Evolutionary conservation across 2,888 invertebrate species (phyloP), one percentile per base, ranked within the genome.

Genomic region (Volucella bombylans): DNA sequence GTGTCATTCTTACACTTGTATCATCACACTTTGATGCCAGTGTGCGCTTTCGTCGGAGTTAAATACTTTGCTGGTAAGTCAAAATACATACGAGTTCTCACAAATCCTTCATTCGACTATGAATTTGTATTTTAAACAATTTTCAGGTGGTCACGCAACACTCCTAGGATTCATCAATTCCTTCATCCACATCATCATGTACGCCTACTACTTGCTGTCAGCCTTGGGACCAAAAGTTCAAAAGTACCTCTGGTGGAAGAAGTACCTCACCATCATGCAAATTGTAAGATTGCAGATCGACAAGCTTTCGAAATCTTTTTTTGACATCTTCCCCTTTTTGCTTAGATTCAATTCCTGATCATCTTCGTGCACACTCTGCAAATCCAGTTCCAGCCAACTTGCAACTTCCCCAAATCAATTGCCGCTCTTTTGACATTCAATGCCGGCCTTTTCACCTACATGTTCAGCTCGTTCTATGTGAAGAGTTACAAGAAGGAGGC

Each of bases 231-330:
- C 98, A 0, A 93, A 95, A 87, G 95, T 96, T 90, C 96, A 96
- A 90, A 97, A 97, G 90, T 97, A 96, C 90, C 92, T 98, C 18
- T 98, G 98, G 98, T 98, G 98, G 98, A 98, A 98, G 91, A 96
- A 94, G 89, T 96, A 98, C 91, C 94, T 98, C 89, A 98, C 98
- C 4, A 94, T 94, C 68, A 92, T 98, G 89, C 98, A 98, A 92
- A 93, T 98, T 92, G 96, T 97, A 91, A 92, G 93, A 90, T 61
- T n/a, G 15, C 8, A n/a, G 8, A 23, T 64, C 1, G 4, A 6
- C 11, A 9, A 8, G 0, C 71, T 10, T 14, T 41, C 9, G 0
- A 38, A 52, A 10, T 1, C 31, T n/a, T 8, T 1, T n/a, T 54
- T 14, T 8, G 38, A 77, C 82, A 71, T 88, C 86, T 86, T 23